These are phyloP conservation scores for Syngnathoides biaculeatus DNA, from an alignment of 2,113 vertebrate genomes.

Conservation along the genomic window DNA sequence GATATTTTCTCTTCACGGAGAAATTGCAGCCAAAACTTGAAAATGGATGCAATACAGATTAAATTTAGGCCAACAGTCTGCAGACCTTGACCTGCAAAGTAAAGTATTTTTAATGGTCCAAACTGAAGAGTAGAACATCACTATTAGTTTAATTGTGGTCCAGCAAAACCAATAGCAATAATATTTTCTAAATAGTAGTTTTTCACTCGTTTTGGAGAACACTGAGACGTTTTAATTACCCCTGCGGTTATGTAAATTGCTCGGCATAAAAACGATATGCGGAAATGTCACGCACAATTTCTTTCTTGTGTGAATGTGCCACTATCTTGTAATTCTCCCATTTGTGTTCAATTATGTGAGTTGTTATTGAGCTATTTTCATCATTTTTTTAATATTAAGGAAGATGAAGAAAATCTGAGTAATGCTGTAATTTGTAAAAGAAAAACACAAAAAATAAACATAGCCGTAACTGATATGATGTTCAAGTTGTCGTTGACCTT, in stretches of 20 bases:
- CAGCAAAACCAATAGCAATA: not conserved
- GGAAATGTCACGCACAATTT: conserved; percentile 1
- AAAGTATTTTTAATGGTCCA: not conserved
- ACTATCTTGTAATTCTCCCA: conserved; percentile 16
- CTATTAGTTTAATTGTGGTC: not conserved
- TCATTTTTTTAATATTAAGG: conserved; percentile 1
- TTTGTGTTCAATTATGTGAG: conserved; percentile 3
- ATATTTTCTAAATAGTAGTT: not conserved
- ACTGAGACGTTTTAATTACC: not conserved
- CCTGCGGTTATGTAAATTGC: conserved; percentile 2
- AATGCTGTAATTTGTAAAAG: conserved; percentile 40
- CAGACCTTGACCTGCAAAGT: not conserved
- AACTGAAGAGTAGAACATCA: not conserved
- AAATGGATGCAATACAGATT: not conserved
- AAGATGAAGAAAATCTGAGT: conserved; percentile 20
- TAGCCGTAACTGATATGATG: conserved; percentile 63
- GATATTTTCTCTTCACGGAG: not conserved
- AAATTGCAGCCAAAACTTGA: conserved; percentile 4
- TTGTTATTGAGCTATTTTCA: not conserved
- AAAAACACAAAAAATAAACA: conserved; percentile 61
- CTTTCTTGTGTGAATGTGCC: conserved; percentile 9
- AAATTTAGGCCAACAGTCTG: not conserved
- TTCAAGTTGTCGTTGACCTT: conserved; percentile 57
- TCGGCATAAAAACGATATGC: not conserved
- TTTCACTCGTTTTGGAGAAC: not conserved